Evolutionary conservation across 2,113 vertebrate genomes (phyloP).

Genomic region (Hassar affinis): DNA sequence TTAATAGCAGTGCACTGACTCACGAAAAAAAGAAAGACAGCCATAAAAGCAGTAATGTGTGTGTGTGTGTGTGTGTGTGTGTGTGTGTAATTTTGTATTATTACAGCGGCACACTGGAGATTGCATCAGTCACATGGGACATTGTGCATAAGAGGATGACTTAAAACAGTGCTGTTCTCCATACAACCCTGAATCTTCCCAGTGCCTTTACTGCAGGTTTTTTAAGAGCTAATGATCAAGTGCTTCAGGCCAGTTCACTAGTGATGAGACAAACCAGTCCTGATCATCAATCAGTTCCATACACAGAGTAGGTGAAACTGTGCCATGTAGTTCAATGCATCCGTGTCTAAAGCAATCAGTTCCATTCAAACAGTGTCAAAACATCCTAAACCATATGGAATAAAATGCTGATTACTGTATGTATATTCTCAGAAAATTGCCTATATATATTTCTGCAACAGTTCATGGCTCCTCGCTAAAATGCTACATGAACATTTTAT

Average conservation of each 20-base stretch:
- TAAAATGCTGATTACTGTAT: slow-evolving; percentile 10
- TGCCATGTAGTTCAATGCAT: slow-evolving; percentile 2
- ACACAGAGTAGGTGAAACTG: slow-evolving; percentile 19
- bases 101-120: slow-evolving; percentile 67
- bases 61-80: neutral
- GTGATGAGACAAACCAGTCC: slow-evolving; percentile 54
- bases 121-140: slow-evolving; percentile 80
- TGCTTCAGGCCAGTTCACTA: slow-evolving; percentile 68
- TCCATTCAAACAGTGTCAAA: slow-evolving; percentile 19
- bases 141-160: slow-evolving; percentile 72
- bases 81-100: slow-evolving; percentile 37
- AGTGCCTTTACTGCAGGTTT: slow-evolving; percentile 69
- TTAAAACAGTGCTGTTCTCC: slow-evolving; percentile 71
- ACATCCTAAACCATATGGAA: slow-evolving; percentile 7
- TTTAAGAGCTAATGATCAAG: slow-evolving; percentile 77
- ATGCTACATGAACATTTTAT: neutral
- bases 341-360: slow-evolving; percentile 13
- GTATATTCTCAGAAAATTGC: neutral
- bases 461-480: neutral
- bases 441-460: neutral
- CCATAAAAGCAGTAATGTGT: neutral
- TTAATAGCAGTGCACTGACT: neutral
- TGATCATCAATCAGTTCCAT: slow-evolving; percentile 69
- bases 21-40: slow-evolving; percentile 22
- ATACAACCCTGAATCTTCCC: slow-evolving; percentile 61